Conservation (phyloP, 2,113 vertebrate genomes). For the Eonycteris spelaea region DNA sequence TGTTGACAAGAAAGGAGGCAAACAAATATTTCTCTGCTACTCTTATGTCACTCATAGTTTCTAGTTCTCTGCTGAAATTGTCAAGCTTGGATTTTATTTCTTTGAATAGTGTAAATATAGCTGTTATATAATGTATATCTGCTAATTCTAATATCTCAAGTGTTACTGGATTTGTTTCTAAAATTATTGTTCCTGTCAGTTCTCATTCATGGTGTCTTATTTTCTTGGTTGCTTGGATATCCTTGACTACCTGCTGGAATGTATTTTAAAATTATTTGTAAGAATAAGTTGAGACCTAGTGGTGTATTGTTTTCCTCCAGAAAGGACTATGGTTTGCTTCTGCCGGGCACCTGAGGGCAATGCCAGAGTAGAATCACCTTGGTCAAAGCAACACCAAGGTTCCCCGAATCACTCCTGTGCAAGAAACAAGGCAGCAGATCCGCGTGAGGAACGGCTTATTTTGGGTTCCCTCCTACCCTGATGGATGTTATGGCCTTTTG, state of each 20-base stretch:
- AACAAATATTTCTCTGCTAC: not conserved
- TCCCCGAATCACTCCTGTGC: not conserved
- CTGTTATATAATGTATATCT: not conserved
- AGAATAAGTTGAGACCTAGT: not conserved
- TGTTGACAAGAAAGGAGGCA: not conserved
- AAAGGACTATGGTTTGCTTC: not conserved
- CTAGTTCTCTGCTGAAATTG: not conserved
- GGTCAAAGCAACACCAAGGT: not conserved
- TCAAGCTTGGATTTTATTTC: not conserved
- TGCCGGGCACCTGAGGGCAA: not conserved
- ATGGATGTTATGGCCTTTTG: not conserved
- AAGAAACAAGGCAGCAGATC: not conserved
- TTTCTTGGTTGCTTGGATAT: constrained; percentile 16
- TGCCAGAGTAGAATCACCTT: not conserved
- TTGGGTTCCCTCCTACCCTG: not conserved
- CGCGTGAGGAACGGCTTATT: not conserved
- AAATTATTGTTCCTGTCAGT: not conserved
- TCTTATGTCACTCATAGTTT: not conserved
- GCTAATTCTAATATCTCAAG: not conserved
- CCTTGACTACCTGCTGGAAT: not conserved
- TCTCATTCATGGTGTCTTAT: not conserved
- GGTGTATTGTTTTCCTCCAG: not conserved
- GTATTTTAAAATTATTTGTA: not conserved
- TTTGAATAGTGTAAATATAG: not conserved
- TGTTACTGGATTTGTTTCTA: not conserved